Evolutionary conservation across 2,797 vertebrate species (phyloP), one percentile per base, ranked within the genome.

Genomic region (Neosalanx taihuensis): DNA sequence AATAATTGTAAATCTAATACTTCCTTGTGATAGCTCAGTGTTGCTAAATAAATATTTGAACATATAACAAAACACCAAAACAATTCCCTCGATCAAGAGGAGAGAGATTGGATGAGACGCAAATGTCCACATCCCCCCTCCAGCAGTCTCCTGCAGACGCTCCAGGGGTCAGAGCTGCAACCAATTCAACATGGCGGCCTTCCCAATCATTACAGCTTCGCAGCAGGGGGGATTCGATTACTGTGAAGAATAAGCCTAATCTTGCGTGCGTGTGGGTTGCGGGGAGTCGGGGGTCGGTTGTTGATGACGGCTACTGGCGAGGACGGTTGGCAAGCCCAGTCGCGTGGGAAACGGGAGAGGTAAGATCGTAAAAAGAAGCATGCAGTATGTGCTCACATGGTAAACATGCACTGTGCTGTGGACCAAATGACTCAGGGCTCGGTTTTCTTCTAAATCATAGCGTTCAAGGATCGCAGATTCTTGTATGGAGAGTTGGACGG

Each of bases 1-100:
- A 26, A 26, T 26, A 26, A 26, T 26, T 26, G 23, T 26, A 26
- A 93, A 93, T 53, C 93, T 93, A 0, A 1, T 57, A 60, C 20
- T 53, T 68, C 17, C 1, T 51, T 65, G 71, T 66, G 69, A 78
- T 75, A 74, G 29, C 62, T 67, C 41, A 29, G 64, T 20, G 1
- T 78, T 31, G 10, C 5, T 26, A 37, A 41, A 65, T 56, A 74
- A 51, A 67, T 72, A 59, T 80, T 53, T 72, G 12, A 15, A 61
- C 0, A 41, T 6, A 26, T 37, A 80, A 58, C 31, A 59, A 37
- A 72, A 74, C 70, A 66, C 72, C 75, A 46, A 72, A 73, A 84
- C 41, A 41, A 20, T 37, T 2, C 35, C 41, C 41, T 57, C 60
- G 57, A 74, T 51, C 5, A 15, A 12, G 9, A 62, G 12, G 70